phyloP scores from a whole-genome alignment of 2,797 vertebrate species.

The Micromesistius poutassou region DNA sequence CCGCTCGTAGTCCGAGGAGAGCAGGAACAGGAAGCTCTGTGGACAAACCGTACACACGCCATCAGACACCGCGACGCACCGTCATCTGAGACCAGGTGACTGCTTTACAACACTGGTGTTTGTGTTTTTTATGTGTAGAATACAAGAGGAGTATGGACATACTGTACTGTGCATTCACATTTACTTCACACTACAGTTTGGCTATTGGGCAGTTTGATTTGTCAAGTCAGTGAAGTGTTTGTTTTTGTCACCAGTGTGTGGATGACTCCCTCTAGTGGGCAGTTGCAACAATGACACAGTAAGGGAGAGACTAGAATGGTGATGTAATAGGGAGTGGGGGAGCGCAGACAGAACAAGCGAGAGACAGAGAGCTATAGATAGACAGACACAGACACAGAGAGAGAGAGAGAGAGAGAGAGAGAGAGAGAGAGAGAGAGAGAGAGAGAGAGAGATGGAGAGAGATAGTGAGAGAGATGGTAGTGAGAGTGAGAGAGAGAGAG shows the following conservation, averaged over 20 bases:
- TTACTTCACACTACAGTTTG: no score
- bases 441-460: neutral
- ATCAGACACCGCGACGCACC: neutral
- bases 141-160: no score
- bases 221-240: neutral
- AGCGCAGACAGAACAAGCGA: neutral
- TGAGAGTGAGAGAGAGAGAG: neutral
- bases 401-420: neutral
- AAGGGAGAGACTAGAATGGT: neutral
- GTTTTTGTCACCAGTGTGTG: slow-evolving; percentile 4
- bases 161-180: no score
- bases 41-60: slow-evolving; percentile 26
- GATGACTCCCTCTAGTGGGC: slow-evolving; percentile 57
- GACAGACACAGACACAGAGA: neutral
- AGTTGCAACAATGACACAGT: neutral
- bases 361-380: neutral
- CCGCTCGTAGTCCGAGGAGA: slow-evolving; percentile 94
- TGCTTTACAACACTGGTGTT: neutral
- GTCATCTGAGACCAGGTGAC: neutral
- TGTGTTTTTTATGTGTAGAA: no score
- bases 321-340: neutral
- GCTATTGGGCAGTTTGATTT: neutral
- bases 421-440: no score
- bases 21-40: slow-evolving; percentile 90
- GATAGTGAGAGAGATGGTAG: neutral